Conservation (phyloP, 2,113 vertebrate species). For the Pelmatolapia mariae region DNA sequence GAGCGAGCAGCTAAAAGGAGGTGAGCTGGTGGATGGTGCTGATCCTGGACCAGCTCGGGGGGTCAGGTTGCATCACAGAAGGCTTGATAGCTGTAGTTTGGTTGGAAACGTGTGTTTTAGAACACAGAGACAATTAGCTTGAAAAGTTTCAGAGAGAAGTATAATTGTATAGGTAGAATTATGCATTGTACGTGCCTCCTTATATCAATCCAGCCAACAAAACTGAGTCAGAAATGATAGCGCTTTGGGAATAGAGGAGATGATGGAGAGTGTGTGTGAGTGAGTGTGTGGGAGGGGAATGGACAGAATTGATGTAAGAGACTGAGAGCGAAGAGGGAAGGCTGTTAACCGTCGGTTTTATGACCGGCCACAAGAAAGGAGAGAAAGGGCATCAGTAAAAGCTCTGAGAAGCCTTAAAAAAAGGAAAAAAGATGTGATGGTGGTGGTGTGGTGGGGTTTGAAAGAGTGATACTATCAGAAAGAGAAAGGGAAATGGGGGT, state of each 20-base stretch:
- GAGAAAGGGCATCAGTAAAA: slow-evolving; percentile 28
- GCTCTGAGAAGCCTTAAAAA: neutral
- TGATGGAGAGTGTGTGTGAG: neutral
- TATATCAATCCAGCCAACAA: neutral
- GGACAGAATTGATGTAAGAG: neutral
- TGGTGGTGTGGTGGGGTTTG: neutral
- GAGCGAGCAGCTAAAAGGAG: slow-evolving; percentile 7
- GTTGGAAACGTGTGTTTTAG: neutral
- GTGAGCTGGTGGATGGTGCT: slow-evolving; percentile 8
- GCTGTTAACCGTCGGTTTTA: slow-evolving; percentile 33
- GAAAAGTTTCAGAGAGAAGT: neutral
- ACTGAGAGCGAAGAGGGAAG: neutral
- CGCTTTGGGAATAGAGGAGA: neutral
- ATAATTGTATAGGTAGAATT: neutral
- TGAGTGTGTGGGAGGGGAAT: neutral
- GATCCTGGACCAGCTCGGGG: neutral
- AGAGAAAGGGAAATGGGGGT: slow-evolving; percentile 34
- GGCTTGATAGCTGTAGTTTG: neutral
- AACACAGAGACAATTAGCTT: neutral
- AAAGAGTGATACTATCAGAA: slow-evolving; percentile 42
- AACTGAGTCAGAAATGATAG: neutral
- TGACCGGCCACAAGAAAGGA: slow-evolving; percentile 7
- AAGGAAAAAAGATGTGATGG: neutral
- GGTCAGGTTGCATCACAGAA: neutral
- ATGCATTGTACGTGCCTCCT: neutral